Base-by-base conservation (phyloP, 30 jellyfish, hydroid and myxozoan genomes). In the Cassiopea xamachana region DNA sequence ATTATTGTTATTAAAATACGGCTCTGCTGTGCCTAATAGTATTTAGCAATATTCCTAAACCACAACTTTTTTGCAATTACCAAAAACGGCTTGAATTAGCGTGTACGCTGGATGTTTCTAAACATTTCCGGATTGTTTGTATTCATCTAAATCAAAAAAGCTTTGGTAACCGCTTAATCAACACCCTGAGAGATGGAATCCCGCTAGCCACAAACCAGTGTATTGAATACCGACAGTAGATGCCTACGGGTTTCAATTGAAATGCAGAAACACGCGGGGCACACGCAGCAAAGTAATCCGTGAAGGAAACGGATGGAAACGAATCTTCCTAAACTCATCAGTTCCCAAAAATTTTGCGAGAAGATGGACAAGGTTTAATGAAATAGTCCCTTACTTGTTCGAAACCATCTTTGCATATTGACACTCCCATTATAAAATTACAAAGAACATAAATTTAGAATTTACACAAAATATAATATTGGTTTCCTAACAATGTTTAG, bases 171-270 rank as follows among this genome's bases (percentile, higher is more conserved):
- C 60, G 39, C 71, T 78, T 78, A 78, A 78, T 60, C 17, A 50
- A 60, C 49, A 43, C 48, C 18, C 50, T 49, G 51, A 78, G n/a
- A 60, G 75, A 49, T n/a, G 51, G 19, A 44, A n/a, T 69, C 90
- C 69, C 81, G n/a, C 47, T 60, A 82, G 82, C 90, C 90, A 74
- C 90, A 82, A 82, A 64, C 82, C 90, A 82, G 82, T 82, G 45
- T 46, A 48, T 60, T 67, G 43, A 82, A 82, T 82, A 67, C 82
- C 90, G 75, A 67, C 70, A 18, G 82, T 74, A 82, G 60, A 82
- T 82, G 61, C 90, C 90, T 82, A 48, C 90, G 16, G 90, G 67
- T 82, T 43, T 46, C 10, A 62, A 69, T 12, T 43, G 27, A 39
- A n/a, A 45, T 73, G 82, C 90, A 69, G 64, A 48, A 64, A 82